Base-by-base conservation (phyloP, 2,113 vertebrate species). In the western clawed frog (Xenopus tropicalis) region DNA sequence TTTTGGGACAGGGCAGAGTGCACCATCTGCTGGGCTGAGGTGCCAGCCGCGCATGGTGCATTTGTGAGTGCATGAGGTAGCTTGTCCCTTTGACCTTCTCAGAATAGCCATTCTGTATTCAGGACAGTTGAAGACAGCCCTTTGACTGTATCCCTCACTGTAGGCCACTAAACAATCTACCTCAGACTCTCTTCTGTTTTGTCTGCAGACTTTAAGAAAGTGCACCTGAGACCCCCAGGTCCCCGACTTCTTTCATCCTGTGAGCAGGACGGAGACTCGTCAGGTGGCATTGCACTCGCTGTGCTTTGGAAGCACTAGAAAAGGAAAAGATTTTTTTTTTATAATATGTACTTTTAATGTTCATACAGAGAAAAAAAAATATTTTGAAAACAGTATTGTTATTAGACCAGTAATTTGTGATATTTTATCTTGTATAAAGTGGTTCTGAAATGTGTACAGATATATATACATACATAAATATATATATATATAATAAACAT, bases 321-420 rank as follows among this genome's bases (percentile, higher is more conserved):
- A 66, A 90, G 84, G 78, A 88, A 86, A 86, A 82, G 88, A 77
- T 90, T 91, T 85, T 88, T 61, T 65, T 72, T 62, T 72, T 21
- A 9, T 4, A 87, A 89, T 95, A 92, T 93, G 92, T 91, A 91
- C 88, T 91, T 94, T 88, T 91, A 91, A 92, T 92, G 92, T 97
- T 99, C 90, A 94, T 95, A 97, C 85, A 84, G 88, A 76, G 87
- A 37, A 37, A 37, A 29, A 3, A 37, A 94, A 62, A 62, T 76
- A 97, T 99, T 97, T 99, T 95, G 90, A 91, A 37, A 37, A 91
- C 92, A 87, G 86, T 93, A 91, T 95, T 94, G 90, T 93, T 94
- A 93, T 91, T 88, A 93, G 92, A 96, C 90, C 91, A 90, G 86
- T 87, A 89, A 93, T 91, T 88, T 88, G 86, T 86, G 86, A 83